Evolutionary conservation across 2,888 invertebrate genomes (phyloP).

Genomic region (Lutraria lutraria): DNA sequence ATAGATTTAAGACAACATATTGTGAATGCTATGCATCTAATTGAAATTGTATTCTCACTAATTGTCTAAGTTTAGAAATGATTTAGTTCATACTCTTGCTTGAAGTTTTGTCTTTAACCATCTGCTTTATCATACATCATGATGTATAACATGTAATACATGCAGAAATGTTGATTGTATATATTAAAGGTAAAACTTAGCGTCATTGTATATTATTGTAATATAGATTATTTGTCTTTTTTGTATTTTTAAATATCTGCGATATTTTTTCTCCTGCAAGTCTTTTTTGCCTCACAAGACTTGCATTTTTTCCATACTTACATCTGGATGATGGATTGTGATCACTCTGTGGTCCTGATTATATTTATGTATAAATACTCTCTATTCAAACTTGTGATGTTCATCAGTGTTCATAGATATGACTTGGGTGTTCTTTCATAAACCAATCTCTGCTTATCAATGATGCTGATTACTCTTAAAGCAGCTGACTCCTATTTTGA

Average conservation of each 20-base stretch:
- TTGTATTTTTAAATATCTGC: conserved; percentile 31
- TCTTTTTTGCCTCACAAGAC: conserved; percentile 26
- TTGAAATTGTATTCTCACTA: too few relatives aligned
- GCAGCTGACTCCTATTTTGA: too few relatives aligned
- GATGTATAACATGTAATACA: not conserved
- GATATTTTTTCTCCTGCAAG: conserved; percentile 41
- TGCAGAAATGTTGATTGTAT: not conserved
- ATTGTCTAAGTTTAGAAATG: too few relatives aligned
- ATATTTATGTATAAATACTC: not conserved
- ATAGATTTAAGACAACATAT: too few relatives aligned
- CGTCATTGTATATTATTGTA: conserved; percentile 29
- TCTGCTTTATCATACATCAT: not conserved
- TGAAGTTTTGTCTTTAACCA: not conserved
- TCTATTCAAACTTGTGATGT: too few relatives aligned
- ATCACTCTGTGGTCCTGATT: not conserved
- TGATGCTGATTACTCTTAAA: too few relatives aligned
- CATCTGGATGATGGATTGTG: not conserved
- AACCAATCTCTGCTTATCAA: too few relatives aligned
- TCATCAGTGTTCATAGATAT: too few relatives aligned
- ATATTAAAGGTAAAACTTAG: conserved; percentile 8
- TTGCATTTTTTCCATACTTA: conserved; percentile 28
- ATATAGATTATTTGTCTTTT: conserved; percentile 9
- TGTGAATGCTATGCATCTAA: too few relatives aligned
- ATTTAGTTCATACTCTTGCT: not conserved
- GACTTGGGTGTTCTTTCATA: too few relatives aligned